phyloP scores from a whole-genome alignment of 2,888 invertebrate genomes.

The Blera fallax region DNA sequence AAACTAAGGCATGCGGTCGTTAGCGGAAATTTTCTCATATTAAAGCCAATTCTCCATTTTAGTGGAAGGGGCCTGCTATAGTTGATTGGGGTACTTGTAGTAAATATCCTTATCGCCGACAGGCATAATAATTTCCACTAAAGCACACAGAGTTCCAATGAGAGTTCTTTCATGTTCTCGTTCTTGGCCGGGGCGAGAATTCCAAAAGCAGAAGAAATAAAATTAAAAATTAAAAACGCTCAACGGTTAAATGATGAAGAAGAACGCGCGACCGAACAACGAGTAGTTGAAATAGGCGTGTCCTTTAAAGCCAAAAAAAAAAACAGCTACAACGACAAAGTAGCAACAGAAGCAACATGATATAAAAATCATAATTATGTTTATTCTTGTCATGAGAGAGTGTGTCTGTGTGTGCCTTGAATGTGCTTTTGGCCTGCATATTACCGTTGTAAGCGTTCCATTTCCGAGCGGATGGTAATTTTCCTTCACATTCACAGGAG shows the following conservation, averaged over 20 bases:
- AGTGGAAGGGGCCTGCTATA: not conserved
- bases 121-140: conserved; percentile 48
- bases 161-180: conserved; percentile 24
- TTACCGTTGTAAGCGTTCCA: conserved; percentile 45
- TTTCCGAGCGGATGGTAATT: conserved; percentile 63
- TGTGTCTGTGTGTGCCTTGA: conserved; percentile 3
- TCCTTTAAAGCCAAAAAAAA: not conserved
- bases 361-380: conserved; percentile 58
- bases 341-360: conserved; percentile 12
- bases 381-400: conserved; percentile 32
- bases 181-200: not conserved
- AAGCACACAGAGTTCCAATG: not conserved
- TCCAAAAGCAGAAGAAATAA: conserved; percentile 5
- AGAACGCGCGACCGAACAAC: conserved; percentile 24
- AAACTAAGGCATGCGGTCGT: conserved; percentile 13
- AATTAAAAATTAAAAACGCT: conserved; percentile 54
- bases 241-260: conserved; percentile 51
- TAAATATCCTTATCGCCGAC: conserved; percentile 48
- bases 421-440: conserved; percentile 13
- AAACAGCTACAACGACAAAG: conserved; percentile 8
- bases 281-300: conserved; percentile 19
- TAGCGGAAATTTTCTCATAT: conserved; percentile 11
- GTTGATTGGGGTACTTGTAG: conserved; percentile 32
- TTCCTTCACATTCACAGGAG: conserved; percentile 33
- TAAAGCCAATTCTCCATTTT: not conserved